A percentile compares a stretch with the other conserved stretches of the same genome.
Conservation (phyloP, 2,888 invertebrate genomes). For the Ommatoiulus sabulosus region DNA sequence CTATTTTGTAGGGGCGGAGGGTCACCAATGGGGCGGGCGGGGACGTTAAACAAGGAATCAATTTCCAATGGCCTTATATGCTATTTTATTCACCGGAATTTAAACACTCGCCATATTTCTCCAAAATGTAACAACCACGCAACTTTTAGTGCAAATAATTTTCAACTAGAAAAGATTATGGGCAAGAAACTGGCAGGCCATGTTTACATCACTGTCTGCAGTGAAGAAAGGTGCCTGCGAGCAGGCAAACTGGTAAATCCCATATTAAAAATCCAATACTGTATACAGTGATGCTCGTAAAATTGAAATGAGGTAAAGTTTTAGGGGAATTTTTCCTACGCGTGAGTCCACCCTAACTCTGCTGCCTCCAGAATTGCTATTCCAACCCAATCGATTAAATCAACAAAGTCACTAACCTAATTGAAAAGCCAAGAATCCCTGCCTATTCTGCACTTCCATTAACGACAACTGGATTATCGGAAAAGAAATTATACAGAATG, state of each 20-base stretch:
- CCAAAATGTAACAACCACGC: too few species aligned
- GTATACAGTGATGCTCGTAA: too few species aligned
- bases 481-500: constrained; percentile 20
- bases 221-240: background rate
- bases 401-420: constrained; percentile 9
- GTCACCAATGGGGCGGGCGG: too few species aligned
- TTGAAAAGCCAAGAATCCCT: constrained; percentile 24
- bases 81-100: too few species aligned
- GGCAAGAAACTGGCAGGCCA: too few species aligned
- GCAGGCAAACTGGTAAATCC: background rate
- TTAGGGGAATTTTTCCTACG: background rate
- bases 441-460: constrained; percentile 1
- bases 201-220: too few species aligned
- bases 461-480: constrained; percentile 17
- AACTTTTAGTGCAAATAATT: too few species aligned
- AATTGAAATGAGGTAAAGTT: background rate
- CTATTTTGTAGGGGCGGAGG: too few species aligned
- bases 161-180: too few species aligned
- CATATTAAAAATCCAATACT: background rate
- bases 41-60: too few species aligned
- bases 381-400: constrained; percentile 18
- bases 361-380: background rate
- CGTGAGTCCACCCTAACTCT: background rate
- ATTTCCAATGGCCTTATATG: too few species aligned
- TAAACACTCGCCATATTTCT: too few species aligned